Percentiles rank a stretch among this genome's conserved stretches.
Conservation (phyloP, 2,888 invertebrate species). For the Scelioninae gen. 2 region DNA sequence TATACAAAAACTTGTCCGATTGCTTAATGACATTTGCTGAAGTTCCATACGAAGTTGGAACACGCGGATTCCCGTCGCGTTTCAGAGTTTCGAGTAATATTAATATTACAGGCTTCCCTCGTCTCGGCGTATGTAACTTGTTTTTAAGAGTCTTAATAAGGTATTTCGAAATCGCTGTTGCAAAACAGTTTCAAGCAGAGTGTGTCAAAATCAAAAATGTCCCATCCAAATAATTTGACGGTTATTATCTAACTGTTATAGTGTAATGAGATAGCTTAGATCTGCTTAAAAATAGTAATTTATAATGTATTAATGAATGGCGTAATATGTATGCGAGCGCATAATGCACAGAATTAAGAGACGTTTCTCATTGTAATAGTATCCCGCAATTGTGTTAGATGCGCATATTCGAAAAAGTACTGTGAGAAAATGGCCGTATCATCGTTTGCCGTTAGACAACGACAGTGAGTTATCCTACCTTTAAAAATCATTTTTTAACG, state of each 20-base stretch:
- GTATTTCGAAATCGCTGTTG: too few species aligned
- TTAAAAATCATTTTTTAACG: background rate
- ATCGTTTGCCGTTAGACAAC: conserved; percentile 44
- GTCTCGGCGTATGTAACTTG: too few species aligned
- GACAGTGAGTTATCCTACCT: conserved; percentile 32
- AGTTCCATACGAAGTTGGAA: too few species aligned
- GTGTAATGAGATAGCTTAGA: conserved; percentile 33
- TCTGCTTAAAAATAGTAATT: conserved; percentile 42
- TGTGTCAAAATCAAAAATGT: conserved; percentile 26
- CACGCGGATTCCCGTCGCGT: too few species aligned
- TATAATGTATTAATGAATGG: conserved; percentile 41
- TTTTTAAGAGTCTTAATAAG: too few species aligned
- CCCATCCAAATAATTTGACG: conserved; percentile 14
- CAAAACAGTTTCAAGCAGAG: conserved; percentile 18
- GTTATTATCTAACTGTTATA: conserved; percentile 31
- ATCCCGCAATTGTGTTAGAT: conserved; percentile 28
- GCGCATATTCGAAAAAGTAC: conserved; percentile 34
- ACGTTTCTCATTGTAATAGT: conserved; percentile 18
- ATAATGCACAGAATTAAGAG: conserved; percentile 29
- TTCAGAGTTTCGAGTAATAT: too few species aligned
- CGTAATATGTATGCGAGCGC: conserved; percentile 20
- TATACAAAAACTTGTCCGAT: too few species aligned
- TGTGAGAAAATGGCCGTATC: conserved; percentile 41
- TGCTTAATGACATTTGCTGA: too few species aligned
- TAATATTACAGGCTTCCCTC: too few species aligned